These are phyloP conservation scores for Brachionus calyciflorus DNA, from an alignment of 1,140 invertebrate species.

Conservation along the genomic window DNA sequence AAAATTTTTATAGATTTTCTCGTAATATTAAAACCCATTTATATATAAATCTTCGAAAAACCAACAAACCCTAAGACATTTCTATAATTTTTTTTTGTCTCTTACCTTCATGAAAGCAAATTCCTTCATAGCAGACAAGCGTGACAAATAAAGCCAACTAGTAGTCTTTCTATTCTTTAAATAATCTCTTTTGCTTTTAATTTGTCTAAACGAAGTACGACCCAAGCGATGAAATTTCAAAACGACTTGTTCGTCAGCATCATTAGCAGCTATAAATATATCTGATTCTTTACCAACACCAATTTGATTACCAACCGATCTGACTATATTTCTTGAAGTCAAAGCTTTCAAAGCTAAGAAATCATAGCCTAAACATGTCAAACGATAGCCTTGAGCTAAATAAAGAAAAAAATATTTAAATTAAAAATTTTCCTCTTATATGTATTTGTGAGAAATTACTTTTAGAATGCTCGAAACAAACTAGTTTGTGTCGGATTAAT, in stretches of 20 bases:
- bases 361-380: conserved; percentile 95
- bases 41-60: too few relatives aligned
- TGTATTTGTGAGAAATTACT: conserved; percentile 56
- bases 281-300: conserved; percentile 95
- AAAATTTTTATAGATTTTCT: too few relatives aligned
- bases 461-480: conserved; percentile 81
- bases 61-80: too few relatives aligned
- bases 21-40: too few relatives aligned
- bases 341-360: conserved; percentile 89
- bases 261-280: conserved; percentile 80
- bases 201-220: conserved; percentile 89
- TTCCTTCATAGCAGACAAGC: conserved; percentile 85
- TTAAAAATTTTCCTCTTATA: conserved; percentile 55
- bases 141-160: conserved; percentile 95
- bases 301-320: conserved; percentile 93
- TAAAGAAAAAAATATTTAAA: neutral
- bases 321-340: conserved; percentile 72
- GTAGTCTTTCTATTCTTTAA: conserved; percentile 80
- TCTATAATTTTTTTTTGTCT: neutral
- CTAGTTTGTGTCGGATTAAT: conserved; percentile 80
- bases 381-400: conserved; percentile 77
- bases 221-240: conserved; percentile 90
- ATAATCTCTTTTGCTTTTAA: conserved; percentile 95
- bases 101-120: conserved; percentile 88
- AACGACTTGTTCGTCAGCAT: conserved; percentile 69